These are phyloP conservation scores for Cavia porcellus DNA, from an alignment of 2,113 vertebrate genomes.

Conservation along the genomic window DNA sequence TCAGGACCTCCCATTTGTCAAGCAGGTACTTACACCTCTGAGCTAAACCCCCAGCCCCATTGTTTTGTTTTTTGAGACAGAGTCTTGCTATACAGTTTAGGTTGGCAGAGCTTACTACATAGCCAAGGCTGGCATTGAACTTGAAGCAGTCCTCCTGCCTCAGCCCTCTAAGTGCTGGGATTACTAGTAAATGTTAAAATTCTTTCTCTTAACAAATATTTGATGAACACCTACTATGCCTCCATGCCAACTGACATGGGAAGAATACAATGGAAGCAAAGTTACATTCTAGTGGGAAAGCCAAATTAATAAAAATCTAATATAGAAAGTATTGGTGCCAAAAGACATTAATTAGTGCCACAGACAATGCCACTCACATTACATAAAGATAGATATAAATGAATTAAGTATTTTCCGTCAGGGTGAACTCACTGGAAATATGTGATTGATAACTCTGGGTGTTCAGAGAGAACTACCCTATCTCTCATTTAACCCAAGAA, in stretches of 20 bases:
- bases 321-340: not conserved
- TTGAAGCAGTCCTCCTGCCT: not conserved
- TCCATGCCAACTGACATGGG: not conserved
- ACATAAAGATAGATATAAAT: not conserved
- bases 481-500: slow-evolving; percentile 25
- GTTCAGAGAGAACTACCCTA: not conserved
- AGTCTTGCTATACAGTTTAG: not conserved
- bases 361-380: not conserved
- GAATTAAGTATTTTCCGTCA: slow-evolving; percentile 10
- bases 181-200: not conserved
- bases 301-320: not conserved
- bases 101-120: not conserved
- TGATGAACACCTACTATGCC: not conserved
- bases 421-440: not conserved
- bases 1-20: too few relatives aligned
- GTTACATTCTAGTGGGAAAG: not conserved
- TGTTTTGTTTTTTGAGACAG: not conserved
- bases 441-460: not conserved
- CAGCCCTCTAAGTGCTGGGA: not conserved
- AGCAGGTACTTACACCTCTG: too few relatives aligned
- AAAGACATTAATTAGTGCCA: not conserved
- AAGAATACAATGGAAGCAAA: not conserved
- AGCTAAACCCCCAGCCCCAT: too few relatives aligned
- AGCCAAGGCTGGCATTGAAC: not conserved
- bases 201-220: not conserved